phyloP scores from a whole-genome alignment of 2,888 invertebrate genomes.

The Pteria penguin region DNA sequence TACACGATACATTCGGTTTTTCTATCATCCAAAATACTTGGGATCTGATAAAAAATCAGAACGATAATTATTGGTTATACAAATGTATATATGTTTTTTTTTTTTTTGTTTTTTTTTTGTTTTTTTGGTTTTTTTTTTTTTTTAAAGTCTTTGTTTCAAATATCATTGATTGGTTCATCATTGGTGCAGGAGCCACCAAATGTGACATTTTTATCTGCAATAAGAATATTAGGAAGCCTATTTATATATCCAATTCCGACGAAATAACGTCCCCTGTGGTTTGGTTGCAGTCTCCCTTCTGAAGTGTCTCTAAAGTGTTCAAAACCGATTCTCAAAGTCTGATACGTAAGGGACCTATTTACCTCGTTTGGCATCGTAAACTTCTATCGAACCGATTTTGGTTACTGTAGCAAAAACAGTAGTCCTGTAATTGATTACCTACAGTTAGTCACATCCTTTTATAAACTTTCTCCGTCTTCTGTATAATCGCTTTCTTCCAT shows the following conservation, averaged over 20 bases:
- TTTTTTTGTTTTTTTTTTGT: too few relatives aligned
- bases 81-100: too few relatives aligned
- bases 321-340: not conserved
- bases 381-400: not conserved
- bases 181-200: not conserved
- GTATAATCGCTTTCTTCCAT: not conserved
- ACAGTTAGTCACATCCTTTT: not conserved
- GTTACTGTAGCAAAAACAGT: not conserved
- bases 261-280: not conserved
- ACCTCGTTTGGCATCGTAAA: not conserved
- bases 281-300: not conserved
- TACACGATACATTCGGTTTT: too few relatives aligned
- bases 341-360: not conserved
- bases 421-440: not conserved
- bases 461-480: not conserved
- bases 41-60: too few relatives aligned
- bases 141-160: too few relatives aligned
- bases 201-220: not conserved
- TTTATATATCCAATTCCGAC: not conserved
- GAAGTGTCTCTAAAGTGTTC: not conserved
- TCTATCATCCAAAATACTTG: too few relatives aligned
- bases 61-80: too few relatives aligned
- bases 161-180: too few relatives aligned
- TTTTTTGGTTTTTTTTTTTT: too few relatives aligned
- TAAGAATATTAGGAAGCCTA: not conserved